Evolutionary conservation across 2,888 invertebrate species (phyloP), one percentile per base, ranked within the genome.

Genomic region (Melieria picta): DNA sequence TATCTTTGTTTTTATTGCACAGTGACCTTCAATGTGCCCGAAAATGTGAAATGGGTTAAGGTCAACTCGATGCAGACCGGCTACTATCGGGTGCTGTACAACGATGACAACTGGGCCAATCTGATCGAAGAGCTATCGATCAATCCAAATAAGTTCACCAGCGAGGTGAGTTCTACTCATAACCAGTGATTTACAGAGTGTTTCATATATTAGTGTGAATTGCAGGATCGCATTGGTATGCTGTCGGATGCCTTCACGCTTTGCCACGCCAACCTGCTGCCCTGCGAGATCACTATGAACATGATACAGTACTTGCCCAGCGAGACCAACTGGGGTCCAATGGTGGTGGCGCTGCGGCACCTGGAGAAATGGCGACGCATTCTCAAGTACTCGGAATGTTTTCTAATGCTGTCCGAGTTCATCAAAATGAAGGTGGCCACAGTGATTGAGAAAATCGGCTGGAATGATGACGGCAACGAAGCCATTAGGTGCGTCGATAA

Each of bases 341-440:
- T 87, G 80, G 81, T 86, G 0, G 76, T 86, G 71, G 85, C 86
- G 0, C 67, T 87, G 67, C 77, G 83, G 4, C 86, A 87, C 70
- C 76, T 87, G 65, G 87, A 87, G 72, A 85, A 84, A 65, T 87
- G 87, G 87, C 82, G 87, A 11, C 82, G 87, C n/a, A 87, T 87
- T n/a, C 77, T 87, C 3, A 87, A 87, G 76, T 87, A 87, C 65
- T 87, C 87, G 0, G 87, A 87, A 77, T 87, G 87, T 69, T 87
- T 87, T 72, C 78, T 87, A 1, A 86, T 87, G 85, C 80, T 87
- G 11, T 85, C 87, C 4, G 87, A 87, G 74, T 87, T 85, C 72
- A 83, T 87, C 42, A 87, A 87, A 79, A 81, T 85, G 77, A 84
- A 86, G 70, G 76, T 87, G 58, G 79, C 82, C 0, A 83, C 83